Percentiles rank a stretch among this genome's conserved stretches.
Conservation (phyloP, 2,888 invertebrate genomes). For the Tachina fera region DNA sequence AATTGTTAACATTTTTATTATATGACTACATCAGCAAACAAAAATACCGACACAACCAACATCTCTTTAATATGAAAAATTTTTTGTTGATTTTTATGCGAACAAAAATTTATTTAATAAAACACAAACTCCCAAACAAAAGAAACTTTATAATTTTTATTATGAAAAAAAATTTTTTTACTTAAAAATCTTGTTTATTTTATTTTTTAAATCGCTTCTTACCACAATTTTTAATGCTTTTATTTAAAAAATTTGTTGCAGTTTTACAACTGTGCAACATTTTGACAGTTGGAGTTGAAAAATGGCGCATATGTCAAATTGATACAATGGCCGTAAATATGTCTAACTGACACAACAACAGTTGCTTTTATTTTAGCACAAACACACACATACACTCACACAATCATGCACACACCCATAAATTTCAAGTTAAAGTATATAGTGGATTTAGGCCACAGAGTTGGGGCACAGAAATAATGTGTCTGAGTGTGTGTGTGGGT, state of each 20-base stretch:
- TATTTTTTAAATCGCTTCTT: background rate
- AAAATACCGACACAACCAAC: slow-evolving; percentile 32
- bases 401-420: slow-evolving; percentile 22
- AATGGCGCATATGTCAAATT: slow-evolving; percentile 74
- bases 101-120: slow-evolving; percentile 20
- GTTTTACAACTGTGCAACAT: slow-evolving; percentile 68
- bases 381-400: background rate
- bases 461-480: background rate
- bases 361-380: background rate
- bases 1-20: slow-evolving; percentile 65
- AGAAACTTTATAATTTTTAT: slow-evolving; percentile 38
- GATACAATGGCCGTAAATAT: slow-evolving; percentile 71
- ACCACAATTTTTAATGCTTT: slow-evolving; percentile 15
- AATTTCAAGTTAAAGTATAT: slow-evolving; percentile 45
- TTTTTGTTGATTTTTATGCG: background rate
- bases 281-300: slow-evolving; percentile 73
- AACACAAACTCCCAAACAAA: slow-evolving; percentile 11
- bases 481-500: background rate
- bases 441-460: slow-evolving; percentile 35
- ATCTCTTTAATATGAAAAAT: slow-evolving; percentile 24
- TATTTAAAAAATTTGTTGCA: slow-evolving; percentile 16
- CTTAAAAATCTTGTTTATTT: background rate
- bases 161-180: slow-evolving; percentile 1
- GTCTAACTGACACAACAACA: slow-evolving; percentile 65
- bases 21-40: slow-evolving; percentile 23